A percentile compares a stretch with the other conserved stretches of the same genome.
phyloP scores from a whole-genome alignment of 2,888 invertebrate species.

The Drosophila maculinotata region DNA sequence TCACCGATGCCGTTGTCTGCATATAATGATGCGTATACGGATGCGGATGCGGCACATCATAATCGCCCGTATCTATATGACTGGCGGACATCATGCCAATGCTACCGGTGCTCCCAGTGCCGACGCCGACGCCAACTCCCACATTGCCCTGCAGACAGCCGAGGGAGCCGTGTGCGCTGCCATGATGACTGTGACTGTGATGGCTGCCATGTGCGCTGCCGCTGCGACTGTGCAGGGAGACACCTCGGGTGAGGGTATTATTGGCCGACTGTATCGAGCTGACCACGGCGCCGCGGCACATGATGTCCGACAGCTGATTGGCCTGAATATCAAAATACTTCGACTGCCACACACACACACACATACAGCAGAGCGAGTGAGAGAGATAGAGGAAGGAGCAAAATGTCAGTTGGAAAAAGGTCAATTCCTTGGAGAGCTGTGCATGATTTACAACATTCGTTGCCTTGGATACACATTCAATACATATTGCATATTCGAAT shows the following conservation, averaged over 20 bases:
- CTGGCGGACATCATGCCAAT: slow-evolving; percentile 84
- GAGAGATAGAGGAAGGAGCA: slow-evolving; percentile 1
- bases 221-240: slow-evolving; percentile 84
- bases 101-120: slow-evolving; percentile 76
- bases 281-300: slow-evolving; percentile 85
- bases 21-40: slow-evolving; percentile 85
- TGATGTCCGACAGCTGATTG: slow-evolving; percentile 85
- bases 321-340: slow-evolving; percentile 86
- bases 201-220: slow-evolving; percentile 82
- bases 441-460: slow-evolving; percentile 44
- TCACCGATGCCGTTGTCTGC: slow-evolving; percentile 84
- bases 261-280: slow-evolving; percentile 85
- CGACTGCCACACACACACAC: slow-evolving; percentile 70
- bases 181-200: slow-evolving; percentile 80
- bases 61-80: slow-evolving; percentile 85
- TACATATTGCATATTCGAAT: background rate
- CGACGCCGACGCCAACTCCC: slow-evolving; percentile 64
- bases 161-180: slow-evolving; percentile 81
- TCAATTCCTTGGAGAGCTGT: slow-evolving; percentile 39
- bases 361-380: background rate
- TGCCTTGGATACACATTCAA: slow-evolving; percentile 14
- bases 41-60: slow-evolving; percentile 85
- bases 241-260: slow-evolving; percentile 85
- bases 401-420: slow-evolving; percentile 33
- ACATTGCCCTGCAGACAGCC: slow-evolving; percentile 81